Evolutionary conservation across 2,888 invertebrate species (phyloP).

Genomic region (Leucophenga maculata): DNA sequence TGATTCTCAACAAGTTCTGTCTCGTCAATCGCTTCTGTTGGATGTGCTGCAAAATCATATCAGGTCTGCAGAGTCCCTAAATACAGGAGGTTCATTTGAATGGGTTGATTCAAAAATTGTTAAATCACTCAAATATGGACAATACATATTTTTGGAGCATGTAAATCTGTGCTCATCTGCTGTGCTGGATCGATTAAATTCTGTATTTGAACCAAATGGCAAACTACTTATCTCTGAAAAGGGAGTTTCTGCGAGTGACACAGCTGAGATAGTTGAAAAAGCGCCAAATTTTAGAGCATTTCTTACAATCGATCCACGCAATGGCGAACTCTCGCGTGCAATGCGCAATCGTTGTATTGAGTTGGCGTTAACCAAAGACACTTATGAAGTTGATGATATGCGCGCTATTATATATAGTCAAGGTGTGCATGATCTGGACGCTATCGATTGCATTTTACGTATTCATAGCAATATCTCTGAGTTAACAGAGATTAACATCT

Average conservation of each 20-base stretch:
- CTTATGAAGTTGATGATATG: slow-evolving; percentile 72
- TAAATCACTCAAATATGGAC: slow-evolving; percentile 86
- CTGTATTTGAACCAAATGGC: slow-evolving; percentile 93
- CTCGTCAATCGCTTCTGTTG: slow-evolving; percentile 44
- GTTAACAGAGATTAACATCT: slow-evolving; percentile 67
- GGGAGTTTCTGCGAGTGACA: slow-evolving; percentile 82
- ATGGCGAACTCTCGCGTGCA: slow-evolving; percentile 97
- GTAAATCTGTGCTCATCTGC: slow-evolving; percentile 97
- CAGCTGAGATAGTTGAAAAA: slow-evolving; percentile 82
- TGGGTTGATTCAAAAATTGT: slow-evolving; percentile 93
- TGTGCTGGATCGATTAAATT: slow-evolving; percentile 96
- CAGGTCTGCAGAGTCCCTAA: slow-evolving; percentile 76
- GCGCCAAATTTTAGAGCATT: slow-evolving; percentile 94
- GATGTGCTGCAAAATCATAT: slow-evolving; percentile 54
- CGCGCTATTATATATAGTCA: slow-evolving; percentile 74
- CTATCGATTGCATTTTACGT: slow-evolving; percentile 73
- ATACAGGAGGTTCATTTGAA: slow-evolving; percentile 92
- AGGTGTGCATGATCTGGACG: slow-evolving; percentile 71
- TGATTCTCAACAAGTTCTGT: slow-evolving; percentile 10
- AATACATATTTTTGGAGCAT: slow-evolving; percentile 90
- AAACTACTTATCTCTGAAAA: slow-evolving; percentile 91
- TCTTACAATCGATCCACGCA: slow-evolving; percentile 93
- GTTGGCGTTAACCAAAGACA: slow-evolving; percentile 75
- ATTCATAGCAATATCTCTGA: slow-evolving; percentile 71
- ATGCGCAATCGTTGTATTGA: slow-evolving; percentile 99